Evolutionary conservation across 2,113 vertebrate genomes (phyloP), one percentile per base, ranked within the genome.

Genomic region (Pseudorasbora parva): DNA sequence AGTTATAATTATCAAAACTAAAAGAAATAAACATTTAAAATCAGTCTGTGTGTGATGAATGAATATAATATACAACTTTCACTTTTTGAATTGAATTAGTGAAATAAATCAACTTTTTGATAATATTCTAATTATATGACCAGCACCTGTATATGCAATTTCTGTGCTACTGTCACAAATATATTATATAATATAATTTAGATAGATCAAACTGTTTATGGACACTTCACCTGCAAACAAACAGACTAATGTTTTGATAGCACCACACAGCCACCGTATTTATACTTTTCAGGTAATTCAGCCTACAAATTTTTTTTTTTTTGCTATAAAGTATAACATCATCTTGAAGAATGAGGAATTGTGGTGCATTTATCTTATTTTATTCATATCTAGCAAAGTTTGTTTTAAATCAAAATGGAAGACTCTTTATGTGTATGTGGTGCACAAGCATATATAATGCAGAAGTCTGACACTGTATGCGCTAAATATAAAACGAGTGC

Each of bases 401-500:
- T 49, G 47, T 15, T 12, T 49, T 49, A 49, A 14, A 49, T 49
- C 47, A 56, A 54, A 33, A 33, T 62, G 66, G 23, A 21, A 17
- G 71, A 51, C 64, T n/a, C 56, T 56, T 51, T 66, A 30, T 37
- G 2, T 78, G 60, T 82, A 41, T 68, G 60, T 41, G 23, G 43
- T 73, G 27, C 47, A 15, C 43, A 1, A 30, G 54, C 68, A 82
- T 73, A 47, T 66, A 79, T 74, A 82, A 76, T 82, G 76, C 19
- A 86, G 47, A 45, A 17, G 73, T 75, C 78, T 54, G 66, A 59
- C 51, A 37, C 82, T 83, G 73, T 66, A 21, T 77, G 78, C 74
- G 83, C 84, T 85, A 87, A 87, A 89, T 88, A 86, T 88, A 85
- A 87, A 86, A 76, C 49, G 3, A 51, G 60, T 27, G 73, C 15